These are phyloP conservation scores for Drosophila anomelani DNA, from an alignment of 2,888 invertebrate species.

Conservation along the genomic window DNA sequence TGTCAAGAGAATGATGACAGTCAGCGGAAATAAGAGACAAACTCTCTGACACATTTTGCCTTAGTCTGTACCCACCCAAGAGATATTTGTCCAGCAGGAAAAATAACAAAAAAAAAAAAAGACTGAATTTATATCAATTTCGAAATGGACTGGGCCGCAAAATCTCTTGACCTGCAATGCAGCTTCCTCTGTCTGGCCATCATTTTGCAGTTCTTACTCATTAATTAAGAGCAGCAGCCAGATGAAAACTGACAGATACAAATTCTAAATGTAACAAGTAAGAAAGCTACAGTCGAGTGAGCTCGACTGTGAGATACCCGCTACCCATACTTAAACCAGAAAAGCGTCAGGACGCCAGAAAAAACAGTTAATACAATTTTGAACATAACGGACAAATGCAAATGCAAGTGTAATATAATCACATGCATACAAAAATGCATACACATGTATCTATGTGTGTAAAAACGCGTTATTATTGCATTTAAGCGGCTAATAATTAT, in stretches of 20 bases:
- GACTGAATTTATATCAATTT: conserved; percentile 58
- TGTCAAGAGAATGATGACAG: conserved; percentile 13
- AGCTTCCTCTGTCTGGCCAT: conserved; percentile 40
- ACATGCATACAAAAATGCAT: too few relatives aligned
- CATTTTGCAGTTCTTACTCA: conserved; percentile 42
- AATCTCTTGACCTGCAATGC: conserved; percentile 66
- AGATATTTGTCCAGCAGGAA: conserved; percentile 4
- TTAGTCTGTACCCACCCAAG: conserved; percentile 27
- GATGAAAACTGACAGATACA: conserved; percentile 43
- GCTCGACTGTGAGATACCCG: too few relatives aligned
- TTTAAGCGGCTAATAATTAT: too few relatives aligned
- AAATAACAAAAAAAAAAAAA: background rate
- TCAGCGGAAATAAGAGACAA: conserved; percentile 33
- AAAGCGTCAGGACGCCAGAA: too few relatives aligned
- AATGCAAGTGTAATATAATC: too few relatives aligned
- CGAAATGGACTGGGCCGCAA: conserved; percentile 31
- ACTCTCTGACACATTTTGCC: conserved; percentile 38
- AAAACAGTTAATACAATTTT: too few relatives aligned
- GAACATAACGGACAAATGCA: too few relatives aligned
- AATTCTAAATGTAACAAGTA: conserved; percentile 32
- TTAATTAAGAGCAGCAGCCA: conserved; percentile 41
- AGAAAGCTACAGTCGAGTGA: too few relatives aligned
- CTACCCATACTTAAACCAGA: too few relatives aligned
- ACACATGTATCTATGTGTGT: too few relatives aligned
- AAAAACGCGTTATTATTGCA: too few relatives aligned